These are phyloP conservation scores for Shinisaurus crocodilurus DNA, from an alignment of 2,113 vertebrate genomes.

Conservation along the genomic window DNA sequence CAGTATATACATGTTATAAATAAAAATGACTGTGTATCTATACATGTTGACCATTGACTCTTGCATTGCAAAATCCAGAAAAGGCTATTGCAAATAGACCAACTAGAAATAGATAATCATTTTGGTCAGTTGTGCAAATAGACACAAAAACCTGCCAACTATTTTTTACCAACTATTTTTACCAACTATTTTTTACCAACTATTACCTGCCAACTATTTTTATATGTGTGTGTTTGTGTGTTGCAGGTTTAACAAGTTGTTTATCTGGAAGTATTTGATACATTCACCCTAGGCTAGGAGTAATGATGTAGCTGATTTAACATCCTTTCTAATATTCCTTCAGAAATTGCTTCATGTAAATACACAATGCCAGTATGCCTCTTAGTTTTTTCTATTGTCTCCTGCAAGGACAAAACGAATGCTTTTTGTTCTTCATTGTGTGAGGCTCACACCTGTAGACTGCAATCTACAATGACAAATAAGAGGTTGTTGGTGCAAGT, in stretches of 20 bases:
- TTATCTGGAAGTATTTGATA: not conserved
- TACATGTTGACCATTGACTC: not conserved
- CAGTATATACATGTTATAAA: not conserved
- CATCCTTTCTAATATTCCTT: not conserved
- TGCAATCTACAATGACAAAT: not conserved
- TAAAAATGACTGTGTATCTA: not conserved
- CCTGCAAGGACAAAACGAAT: not conserved
- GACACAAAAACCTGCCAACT: not conserved
- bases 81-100: not conserved
- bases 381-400: not conserved
- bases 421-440: not conserved
- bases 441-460: not conserved
- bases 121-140: not conserved
- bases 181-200: too few species aligned
- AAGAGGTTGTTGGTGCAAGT: not conserved
- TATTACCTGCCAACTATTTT: too few species aligned
- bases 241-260: not conserved
- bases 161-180: too few species aligned
- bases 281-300: not conserved
- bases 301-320: not conserved
- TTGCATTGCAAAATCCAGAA: not conserved
- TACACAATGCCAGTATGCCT: not conserved
- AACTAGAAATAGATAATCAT: not conserved
- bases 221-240: not conserved
- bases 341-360: not conserved